Conservation (phyloP, 1,140 invertebrate species). For the Homarus americanus region DNA sequence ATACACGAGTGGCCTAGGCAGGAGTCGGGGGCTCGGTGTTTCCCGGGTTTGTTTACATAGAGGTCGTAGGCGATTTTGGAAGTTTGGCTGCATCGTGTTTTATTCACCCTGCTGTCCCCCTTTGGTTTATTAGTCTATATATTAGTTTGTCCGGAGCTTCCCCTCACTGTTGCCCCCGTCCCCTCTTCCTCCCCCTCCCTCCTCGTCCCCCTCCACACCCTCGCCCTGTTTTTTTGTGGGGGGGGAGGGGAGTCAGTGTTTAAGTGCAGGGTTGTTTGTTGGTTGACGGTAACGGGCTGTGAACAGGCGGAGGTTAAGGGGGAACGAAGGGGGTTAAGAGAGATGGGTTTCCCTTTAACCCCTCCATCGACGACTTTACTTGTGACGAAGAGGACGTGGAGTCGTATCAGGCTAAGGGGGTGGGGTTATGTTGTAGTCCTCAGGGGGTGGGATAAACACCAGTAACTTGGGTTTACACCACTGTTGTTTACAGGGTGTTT, state of each 20-base stretch:
- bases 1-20: too few species aligned
- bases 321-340: neutral
- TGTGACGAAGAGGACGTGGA: too few species aligned
- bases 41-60: neutral
- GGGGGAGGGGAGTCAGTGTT: neutral
- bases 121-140: slow-evolving; percentile 39
- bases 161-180: neutral
- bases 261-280: neutral
- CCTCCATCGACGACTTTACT: too few species aligned
- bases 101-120: neutral
- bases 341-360: too few species aligned
- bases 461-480: too few species aligned
- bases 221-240: neutral
- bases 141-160: slow-evolving; percentile 1
- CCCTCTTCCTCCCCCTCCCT: neutral
- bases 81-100: neutral
- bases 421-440: too few species aligned
- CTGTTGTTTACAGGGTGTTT: too few species aligned
- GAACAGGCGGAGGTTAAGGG: neutral
- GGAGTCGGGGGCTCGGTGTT: neutral
- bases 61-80: neutral
- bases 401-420: too few species aligned
- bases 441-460: too few species aligned
- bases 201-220: slow-evolving; percentile 6
- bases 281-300: neutral